Conservation (phyloP, 2,888 invertebrate species). For the Cryptus viduatorius region DNA sequence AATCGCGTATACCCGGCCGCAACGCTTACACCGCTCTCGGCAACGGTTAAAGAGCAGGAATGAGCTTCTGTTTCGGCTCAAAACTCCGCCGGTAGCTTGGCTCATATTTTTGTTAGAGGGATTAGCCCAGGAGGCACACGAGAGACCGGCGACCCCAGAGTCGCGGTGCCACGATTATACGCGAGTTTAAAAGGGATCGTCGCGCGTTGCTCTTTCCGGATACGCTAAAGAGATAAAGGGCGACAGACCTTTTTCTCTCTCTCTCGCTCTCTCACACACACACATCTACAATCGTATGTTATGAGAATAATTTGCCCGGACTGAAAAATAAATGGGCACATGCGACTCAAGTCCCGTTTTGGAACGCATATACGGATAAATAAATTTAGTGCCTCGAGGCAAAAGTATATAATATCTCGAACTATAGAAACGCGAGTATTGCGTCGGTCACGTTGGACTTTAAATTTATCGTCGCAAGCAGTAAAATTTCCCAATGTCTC, state of each 20-base stretch:
- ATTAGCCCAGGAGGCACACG: conserved; percentile 71
- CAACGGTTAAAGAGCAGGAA: conserved; percentile 74
- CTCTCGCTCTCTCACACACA: neutral
- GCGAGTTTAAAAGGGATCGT: conserved; percentile 73
- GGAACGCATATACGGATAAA: conserved; percentile 51
- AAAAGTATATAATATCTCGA: neutral
- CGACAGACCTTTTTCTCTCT: conserved; percentile 21
- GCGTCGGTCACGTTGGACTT: too few species aligned
- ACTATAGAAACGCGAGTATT: neutral
- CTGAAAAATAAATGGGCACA: conserved; percentile 62
- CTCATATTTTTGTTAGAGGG: conserved; percentile 78
- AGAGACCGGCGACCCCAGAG: conserved; percentile 12
- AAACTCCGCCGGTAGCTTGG: conserved; percentile 55
- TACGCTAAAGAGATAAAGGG: conserved; percentile 44
- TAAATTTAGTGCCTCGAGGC: conserved; percentile 59
- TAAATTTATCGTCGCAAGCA: neutral
- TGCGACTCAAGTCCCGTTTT: conserved; percentile 41
- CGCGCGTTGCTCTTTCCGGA: conserved; percentile 49
- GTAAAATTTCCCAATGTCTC: too few species aligned
- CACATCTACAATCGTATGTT: conserved; percentile 6
- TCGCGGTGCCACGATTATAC: conserved; percentile 60
- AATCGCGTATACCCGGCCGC: conserved; percentile 15
- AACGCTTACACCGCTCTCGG: conserved; percentile 57
- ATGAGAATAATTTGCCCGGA: conserved; percentile 65
- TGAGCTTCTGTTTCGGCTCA: conserved; percentile 70